Evolutionary conservation across 2,113 vertebrate genomes (phyloP).

Genomic region (Pristiophorus japonicus): DNA sequence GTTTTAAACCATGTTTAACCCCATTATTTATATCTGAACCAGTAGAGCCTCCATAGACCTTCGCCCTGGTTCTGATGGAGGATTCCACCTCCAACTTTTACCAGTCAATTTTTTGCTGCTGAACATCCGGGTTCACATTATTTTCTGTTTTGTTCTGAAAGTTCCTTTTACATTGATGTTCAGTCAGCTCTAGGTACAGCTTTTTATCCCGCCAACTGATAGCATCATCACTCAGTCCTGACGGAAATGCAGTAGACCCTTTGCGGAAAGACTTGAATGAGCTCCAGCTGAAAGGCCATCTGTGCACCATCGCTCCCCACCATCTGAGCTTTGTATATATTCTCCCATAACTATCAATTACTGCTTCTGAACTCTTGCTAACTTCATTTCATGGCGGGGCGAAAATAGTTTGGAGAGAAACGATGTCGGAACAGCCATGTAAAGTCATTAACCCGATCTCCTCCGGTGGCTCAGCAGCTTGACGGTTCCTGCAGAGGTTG

Average conservation of each 20-base stretch:
- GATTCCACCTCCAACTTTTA: background rate
- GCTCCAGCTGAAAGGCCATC: background rate
- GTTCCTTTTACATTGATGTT: background rate
- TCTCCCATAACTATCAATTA: background rate
- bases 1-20: too few relatives aligned
- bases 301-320: background rate
- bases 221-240: background rate
- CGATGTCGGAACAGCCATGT: background rate
- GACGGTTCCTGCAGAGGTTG: background rate
- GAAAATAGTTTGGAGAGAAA: background rate
- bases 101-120: background rate
- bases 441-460: background rate
- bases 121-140: background rate
- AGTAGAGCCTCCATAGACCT: too few relatives aligned
- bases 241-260: background rate
- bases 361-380: background rate
- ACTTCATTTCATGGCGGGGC: background rate
- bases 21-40: background rate
- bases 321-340: background rate
- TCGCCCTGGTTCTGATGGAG: background rate
- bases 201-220: background rate
- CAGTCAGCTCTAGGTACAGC: background rate
- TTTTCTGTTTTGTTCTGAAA: background rate
- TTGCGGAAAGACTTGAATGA: background rate
- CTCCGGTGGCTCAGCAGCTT: background rate